Evolutionary conservation across 2,888 invertebrate species (phyloP), one percentile per base, ranked within the genome.

Genomic region (Camptogramma bilineatum): DNA sequence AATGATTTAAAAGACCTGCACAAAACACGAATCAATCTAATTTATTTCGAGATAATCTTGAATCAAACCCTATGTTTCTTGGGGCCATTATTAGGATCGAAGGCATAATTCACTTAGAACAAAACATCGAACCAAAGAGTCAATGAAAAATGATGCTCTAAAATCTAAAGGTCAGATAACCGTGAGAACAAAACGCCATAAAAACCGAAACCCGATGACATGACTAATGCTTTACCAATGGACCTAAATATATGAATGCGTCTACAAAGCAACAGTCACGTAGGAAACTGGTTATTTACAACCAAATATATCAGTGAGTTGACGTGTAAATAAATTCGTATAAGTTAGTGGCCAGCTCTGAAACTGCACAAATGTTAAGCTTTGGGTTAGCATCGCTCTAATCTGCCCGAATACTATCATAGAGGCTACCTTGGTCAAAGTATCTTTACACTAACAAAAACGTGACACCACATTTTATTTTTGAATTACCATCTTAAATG

Each of bases 101-200:
- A 50, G 46, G 19, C 44, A 56, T 63, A 58, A 58, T 52, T 63
- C 52, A 59, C 62, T 44, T 34, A 52, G 53, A 64, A 59, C 55
- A 70, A 62, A 67, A 58, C 44, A 50, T 34, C 51, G 42, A 63
- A 66, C 50, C 21, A 62, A 66, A 67, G 52, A 62, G 44, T 48
- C 54, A 50, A 67, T 60, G 64, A 64, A 69, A 64, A 67, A 70
- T 68, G 66, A 48, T 68, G 62, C 65, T 65, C 64, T 54, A 68
- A 66, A 62, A 62, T 58, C 54, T 48, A 62, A 62, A 60, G 71
- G 62, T 69, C 67, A 65, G 62, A 69, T 65, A 60, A 58, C 62
- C 71, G 71, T 73, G 71, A 73, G 71, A 73, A 73, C 61, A 69
- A 68, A 67, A 73, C 54, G 42, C 58, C 64, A 68, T 57, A 62